Conservation (phyloP, 2,888 invertebrate species). For the Caenorhabditis sinica region DNA sequence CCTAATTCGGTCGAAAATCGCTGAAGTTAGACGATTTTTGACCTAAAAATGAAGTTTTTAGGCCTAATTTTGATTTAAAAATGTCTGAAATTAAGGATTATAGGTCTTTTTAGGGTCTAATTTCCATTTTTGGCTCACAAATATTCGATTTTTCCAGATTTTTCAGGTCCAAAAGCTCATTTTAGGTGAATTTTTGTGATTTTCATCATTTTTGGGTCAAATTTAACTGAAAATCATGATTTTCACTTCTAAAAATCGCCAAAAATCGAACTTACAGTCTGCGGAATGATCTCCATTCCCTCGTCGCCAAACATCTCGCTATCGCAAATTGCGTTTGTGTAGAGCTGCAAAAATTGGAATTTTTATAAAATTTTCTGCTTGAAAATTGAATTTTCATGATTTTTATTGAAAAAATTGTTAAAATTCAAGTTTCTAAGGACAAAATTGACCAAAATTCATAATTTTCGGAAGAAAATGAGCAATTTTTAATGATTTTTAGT, state of each 20-base stretch:
- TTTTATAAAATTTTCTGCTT: no score
- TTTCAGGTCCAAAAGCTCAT: background rate
- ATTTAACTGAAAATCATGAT: background rate
- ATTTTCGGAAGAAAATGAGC: background rate
- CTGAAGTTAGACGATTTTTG: background rate
- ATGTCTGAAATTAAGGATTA: no score
- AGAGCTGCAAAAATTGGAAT: constrained; percentile 16
- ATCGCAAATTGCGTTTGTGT: constrained; percentile 47
- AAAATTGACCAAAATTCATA: no score
- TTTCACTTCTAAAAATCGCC: no score
- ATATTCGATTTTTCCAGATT: no score
- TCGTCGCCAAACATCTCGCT: constrained; percentile 42
- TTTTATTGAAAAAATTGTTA: background rate
- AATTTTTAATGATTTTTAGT: background rate
- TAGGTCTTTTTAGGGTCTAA: no score
- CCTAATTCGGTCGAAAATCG: background rate
- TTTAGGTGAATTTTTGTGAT: background rate
- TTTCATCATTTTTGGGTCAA: background rate
- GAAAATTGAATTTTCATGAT: background rate
- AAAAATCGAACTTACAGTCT: constrained; percentile 21
- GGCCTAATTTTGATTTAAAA: no score
- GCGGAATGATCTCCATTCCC: constrained; percentile 22
- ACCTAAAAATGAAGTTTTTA: background rate
- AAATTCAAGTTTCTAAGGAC: background rate
- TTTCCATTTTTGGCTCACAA: no score